phyloP scores from a whole-genome alignment of 2,797 vertebrate species.

The Characodon lateralis region DNA sequence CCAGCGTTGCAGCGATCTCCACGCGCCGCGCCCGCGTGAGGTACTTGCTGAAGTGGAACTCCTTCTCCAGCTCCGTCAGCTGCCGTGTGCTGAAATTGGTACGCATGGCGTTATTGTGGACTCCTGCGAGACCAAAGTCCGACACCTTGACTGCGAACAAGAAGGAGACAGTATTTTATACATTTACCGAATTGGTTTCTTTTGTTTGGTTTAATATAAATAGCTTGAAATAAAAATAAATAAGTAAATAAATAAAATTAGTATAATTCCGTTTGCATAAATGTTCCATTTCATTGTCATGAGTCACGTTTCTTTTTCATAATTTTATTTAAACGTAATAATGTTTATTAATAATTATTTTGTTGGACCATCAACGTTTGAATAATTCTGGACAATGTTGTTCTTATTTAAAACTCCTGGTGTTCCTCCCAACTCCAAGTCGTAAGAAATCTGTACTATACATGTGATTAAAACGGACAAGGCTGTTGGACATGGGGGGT shows the following conservation, averaged over 20 bases:
- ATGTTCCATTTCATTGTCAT: background rate
- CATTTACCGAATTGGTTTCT: background rate
- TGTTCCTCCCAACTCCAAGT: background rate
- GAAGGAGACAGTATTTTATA: background rate
- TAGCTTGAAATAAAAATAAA: background rate
- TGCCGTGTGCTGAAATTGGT: constrained; percentile 97
- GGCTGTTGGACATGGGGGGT: background rate
- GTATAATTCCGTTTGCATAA: background rate
- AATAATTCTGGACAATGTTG: background rate
- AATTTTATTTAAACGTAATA: background rate
- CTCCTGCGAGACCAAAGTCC: constrained; percentile 84
- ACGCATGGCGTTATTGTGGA: constrained; percentile 85
- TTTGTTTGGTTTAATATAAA: background rate
- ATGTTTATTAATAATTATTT: background rate
- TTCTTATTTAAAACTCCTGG: background rate
- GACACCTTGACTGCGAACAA: constrained; percentile 79
- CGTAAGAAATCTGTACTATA: background rate
- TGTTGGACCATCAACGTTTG: background rate
- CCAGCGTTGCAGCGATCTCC: constrained; percentile 91
- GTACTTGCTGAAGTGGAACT: constrained; percentile 98
- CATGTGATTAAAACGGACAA: background rate
- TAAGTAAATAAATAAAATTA: background rate
- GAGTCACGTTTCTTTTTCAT: background rate
- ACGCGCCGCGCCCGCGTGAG: constrained; percentile 92
- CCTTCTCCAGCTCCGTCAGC: constrained; percentile 97